phyloP scores from a whole-genome alignment of 2,113 vertebrate genomes.

The Pterocles burchelli region DNA sequence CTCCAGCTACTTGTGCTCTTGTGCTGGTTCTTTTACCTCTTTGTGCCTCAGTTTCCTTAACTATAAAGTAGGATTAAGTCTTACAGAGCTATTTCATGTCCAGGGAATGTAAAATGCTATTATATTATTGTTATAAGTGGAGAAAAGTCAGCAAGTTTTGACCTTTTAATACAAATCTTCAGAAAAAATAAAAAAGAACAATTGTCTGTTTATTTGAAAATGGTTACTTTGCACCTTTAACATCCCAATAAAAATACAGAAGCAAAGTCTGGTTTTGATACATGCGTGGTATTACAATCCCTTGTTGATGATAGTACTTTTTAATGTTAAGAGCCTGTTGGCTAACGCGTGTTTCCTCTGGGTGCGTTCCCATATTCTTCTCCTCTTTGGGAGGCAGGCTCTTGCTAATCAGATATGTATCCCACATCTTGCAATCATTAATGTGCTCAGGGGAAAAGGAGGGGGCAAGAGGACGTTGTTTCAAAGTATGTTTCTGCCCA shows the following conservation, averaged over 20 bases:
- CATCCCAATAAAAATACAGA: conserved; percentile 20
- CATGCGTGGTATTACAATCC: conserved; percentile 1
- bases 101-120: neutral
- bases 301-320: conserved; percentile 43
- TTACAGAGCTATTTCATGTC: neutral
- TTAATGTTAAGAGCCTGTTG: conserved; percentile 55
- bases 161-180: neutral
- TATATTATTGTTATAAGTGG: neutral
- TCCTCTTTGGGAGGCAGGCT: conserved; percentile 31
- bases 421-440: conserved; percentile 73
- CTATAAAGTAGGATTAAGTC: neutral
- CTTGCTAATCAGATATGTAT: conserved; percentile 47
- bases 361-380: conserved; percentile 35
- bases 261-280: neutral
- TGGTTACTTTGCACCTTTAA: neutral
- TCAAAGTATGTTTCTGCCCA: conserved; percentile 72
- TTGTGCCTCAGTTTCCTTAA: neutral
- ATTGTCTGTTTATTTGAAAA: neutral
- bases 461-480: conserved; percentile 62
- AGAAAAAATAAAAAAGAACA: neutral
- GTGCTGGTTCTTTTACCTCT: neutral
- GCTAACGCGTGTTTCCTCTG: conserved; percentile 58
- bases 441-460: conserved; percentile 49
- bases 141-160: neutral
- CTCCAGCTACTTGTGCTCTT: neutral